Base-by-base conservation (phyloP, 2,888 invertebrate species). In the Gastracanthus pulcherrimus region DNA sequence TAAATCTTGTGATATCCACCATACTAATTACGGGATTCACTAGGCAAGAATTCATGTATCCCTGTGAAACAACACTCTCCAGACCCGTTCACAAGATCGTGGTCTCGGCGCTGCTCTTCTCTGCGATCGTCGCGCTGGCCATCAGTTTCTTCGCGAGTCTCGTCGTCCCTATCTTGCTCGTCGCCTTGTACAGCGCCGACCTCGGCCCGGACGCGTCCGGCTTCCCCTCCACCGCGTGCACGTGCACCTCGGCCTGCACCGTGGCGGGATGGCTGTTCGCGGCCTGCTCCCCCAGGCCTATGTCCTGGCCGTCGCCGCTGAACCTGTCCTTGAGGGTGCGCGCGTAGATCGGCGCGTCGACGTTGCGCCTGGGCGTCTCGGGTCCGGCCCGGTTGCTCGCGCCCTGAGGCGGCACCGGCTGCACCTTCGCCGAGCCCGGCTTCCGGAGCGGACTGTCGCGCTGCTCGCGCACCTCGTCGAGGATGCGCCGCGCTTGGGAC, bases 401-500 rank as follows among this genome's bases (percentile, higher is more conserved):
- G 9, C 16, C 41, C 41, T 41, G n/a, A n/a, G n/a, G n/a, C n/a
- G n/a, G n/a, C n/a, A n/a, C n/a, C n/a, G n/a, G n/a, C n/a, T n/a
- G n/a, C n/a, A n/a, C n/a, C n/a, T n/a, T n/a, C 11, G 55, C 11
- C 23, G 13, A 55, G n/a, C 11, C 11, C 26, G 26, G 26, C 11
- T 2, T 23, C 2, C 26, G 11, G 3, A 23, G 0, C 11, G 23
- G 23, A 23, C 11, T 23, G n/a, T 79, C 82, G 19, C 85, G 86
- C 9, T 90, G 66, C 0, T 75, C 36, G 29, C 91, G 92, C 45
- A 96, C 94, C 13, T 93, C 92, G 11, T 93, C 92, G 60, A 93
- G 88, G 87, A 93, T 94, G 66, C 93, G 93, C 74, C 92, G 91
- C 0, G 94, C 94, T 58, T 94, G 92, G 6, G 92, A 91, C 48